phyloP scores from a whole-genome alignment of 2,797 vertebrate genomes.

The Acrossocheilus wenchowensis region DNA sequence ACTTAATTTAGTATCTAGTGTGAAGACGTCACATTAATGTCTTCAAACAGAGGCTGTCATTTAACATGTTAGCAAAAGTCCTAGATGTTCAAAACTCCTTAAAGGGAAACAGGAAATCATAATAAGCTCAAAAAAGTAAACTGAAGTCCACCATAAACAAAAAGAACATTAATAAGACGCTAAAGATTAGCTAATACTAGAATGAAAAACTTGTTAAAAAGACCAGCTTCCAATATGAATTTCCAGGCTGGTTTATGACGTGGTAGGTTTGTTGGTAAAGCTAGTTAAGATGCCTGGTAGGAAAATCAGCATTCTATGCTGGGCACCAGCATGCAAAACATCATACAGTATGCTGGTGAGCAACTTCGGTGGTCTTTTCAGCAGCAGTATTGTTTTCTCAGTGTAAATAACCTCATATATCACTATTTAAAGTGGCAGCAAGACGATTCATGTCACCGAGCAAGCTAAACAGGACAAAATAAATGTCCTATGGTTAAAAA shows the following conservation, averaged over 20 bases:
- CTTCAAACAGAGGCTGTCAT: slow-evolving; percentile 9
- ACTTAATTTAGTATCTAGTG: slow-evolving; percentile 18
- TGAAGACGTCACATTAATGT: slow-evolving; percentile 7
- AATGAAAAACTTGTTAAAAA: background rate
- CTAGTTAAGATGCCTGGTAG: background rate
- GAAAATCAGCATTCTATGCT: background rate
- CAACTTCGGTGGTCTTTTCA: slow-evolving; percentile 5
- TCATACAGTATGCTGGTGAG: background rate
- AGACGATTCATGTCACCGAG: background rate
- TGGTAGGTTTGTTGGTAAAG: background rate
- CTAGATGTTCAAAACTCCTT: background rate
- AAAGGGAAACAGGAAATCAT: background rate
- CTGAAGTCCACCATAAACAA: background rate
- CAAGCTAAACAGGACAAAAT: slow-evolving; percentile 7
- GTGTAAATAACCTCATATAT: slow-evolving; percentile 37
- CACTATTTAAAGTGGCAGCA: slow-evolving; percentile 23
- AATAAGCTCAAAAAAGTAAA: background rate
- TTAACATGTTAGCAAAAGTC: slow-evolving; percentile 5
- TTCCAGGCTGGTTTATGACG: background rate
- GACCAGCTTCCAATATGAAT: background rate
- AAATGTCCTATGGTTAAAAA: slow-evolving; percentile 29
- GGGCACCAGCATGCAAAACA: background rate
- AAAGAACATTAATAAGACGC: background rate
- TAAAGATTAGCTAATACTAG: background rate
- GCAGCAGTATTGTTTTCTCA: slow-evolving; percentile 8